These are phyloP conservation scores for Achatina immaculata DNA, from an alignment of 1,140 invertebrate genomes.

Conservation along the genomic window DNA sequence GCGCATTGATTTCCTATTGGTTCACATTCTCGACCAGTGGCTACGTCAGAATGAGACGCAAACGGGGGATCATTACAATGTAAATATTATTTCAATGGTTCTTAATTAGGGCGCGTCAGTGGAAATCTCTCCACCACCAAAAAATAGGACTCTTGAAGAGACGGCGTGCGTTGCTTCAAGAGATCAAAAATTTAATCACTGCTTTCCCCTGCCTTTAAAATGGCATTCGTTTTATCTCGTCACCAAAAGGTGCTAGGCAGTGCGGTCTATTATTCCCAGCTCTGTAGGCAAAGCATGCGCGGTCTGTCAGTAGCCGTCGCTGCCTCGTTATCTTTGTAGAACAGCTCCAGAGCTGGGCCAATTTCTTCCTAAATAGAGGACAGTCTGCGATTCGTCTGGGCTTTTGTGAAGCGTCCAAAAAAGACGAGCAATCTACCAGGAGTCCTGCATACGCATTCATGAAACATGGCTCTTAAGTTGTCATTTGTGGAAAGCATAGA, in stretches of 20 bases:
- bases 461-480: too few species aligned
- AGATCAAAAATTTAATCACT: constrained; percentile 7
- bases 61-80: constrained; percentile 25
- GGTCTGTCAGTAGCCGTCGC: too few species aligned
- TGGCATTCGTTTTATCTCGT: not conserved
- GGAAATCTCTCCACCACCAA: constrained; percentile 18
- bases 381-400: too few species aligned
- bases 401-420: too few species aligned
- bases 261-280: constrained; percentile 11
- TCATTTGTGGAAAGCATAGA: too few species aligned
- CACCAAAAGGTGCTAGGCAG: not conserved
- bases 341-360: not conserved
- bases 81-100: constrained; percentile 36
- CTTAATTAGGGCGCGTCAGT: constrained; percentile 30
- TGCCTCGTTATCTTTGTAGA: not conserved
- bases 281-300: constrained; percentile 9
- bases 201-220: not conserved
- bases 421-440: too few species aligned
- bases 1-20: constrained; percentile 16
- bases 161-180: not conserved
- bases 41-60: constrained; percentile 4
- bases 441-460: too few species aligned
- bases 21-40: not conserved
- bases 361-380: too few species aligned
- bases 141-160: not conserved